Base-by-base conservation (phyloP, 2,888 invertebrate genomes). In the Perizoma flavofasciatum region DNA sequence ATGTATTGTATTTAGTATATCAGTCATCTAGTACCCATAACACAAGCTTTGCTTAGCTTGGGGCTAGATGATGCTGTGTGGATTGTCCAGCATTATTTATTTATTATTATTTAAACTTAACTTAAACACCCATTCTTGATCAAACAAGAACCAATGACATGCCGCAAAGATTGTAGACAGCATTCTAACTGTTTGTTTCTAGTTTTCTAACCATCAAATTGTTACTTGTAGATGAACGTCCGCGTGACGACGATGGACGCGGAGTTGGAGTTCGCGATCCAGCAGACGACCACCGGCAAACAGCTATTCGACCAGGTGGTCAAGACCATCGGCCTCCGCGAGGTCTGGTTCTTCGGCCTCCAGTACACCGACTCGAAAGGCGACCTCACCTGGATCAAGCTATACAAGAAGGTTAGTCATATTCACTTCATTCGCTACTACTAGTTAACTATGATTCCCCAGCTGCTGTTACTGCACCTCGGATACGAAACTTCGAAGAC, bases 241-340 rank as follows among this genome's bases (percentile, higher is more conserved):
- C 97, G 99, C 93, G 99, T 99, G 94, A 99, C 98, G 92, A 99
- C 99, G 88, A 99, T 99, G 99, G 99, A 99, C 94, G 99, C 99
- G 92, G 99, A 99, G 95, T 95, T 99, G 96, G 99, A 99, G 95
- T 99, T 99, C 95, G 98, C 99, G 93, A 99, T 99, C 95, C 99
- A 99, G 95, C 97, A 97, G 89, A 98, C 97, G 85, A 99, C 99
- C 79, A 99, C 99, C 75, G 99, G 99, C 86, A 99, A 99, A 92
- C 99, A 99, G 92, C 95, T 99, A 67, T 99, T 99, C 92, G 99
- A 99, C 92, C 99, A 99, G 94, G 99, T 99, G 79, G 99, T 99
- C 77, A 99, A 99, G 94, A 99, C 99, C 75, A 99, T 99, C 86
- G 99, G 99, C 70, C 94, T 99, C 55, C 95, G 99, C 72, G 99